Evolutionary conservation across 1,140 invertebrate species (phyloP), one percentile per base, ranked within the genome.

Genomic region (Antheraea mylitta): DNA sequence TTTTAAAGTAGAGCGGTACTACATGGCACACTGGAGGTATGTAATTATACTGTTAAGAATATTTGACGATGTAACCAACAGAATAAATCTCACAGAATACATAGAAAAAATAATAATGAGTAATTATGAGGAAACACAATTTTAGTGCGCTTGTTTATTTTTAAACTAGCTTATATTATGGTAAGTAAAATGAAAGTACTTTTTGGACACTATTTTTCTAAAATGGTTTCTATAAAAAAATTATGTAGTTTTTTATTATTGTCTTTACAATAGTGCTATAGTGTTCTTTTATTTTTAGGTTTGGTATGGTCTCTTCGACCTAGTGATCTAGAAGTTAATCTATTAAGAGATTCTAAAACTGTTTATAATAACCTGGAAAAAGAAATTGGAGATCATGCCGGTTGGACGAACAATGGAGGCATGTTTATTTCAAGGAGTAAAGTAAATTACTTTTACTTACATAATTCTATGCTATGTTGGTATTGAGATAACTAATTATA

Each of bases 331-430:
- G 97, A 98, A 78, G 96, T 97, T 10, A 93, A 96, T 76, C 89
- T 98, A 58, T 82, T 98, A 13, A 93, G 93, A 67, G 93, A 94
- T 22, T 97, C 97, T 0, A 90, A 94, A 65, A 82, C 93, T 10
- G 93, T 97, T 18, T 93, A 98, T 53, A 93, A 93, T 36, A 90
- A 90, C 61, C 85, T 98, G 22, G 96, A 98, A 85, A 82, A 94
- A 67, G 97, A 98, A 90, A 96, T 96, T 0, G 97, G 95, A 5
- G 89, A 97, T 8, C 93, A 97, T 91, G 94, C 97, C 0, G 97
- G 97, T 2, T 98, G 96, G 95, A 96, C 95, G 71, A 96, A 97
- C 77, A 98, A 98, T 91, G 97, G 97, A 0, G 97, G 97, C 18
- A 93, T 98, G 73, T 98, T 97, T 81, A 96, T 98, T 71, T 97